These are phyloP conservation scores for Balearica regulorum DNA, from an alignment of 2,797 vertebrate genomes.

Conservation along the genomic window DNA sequence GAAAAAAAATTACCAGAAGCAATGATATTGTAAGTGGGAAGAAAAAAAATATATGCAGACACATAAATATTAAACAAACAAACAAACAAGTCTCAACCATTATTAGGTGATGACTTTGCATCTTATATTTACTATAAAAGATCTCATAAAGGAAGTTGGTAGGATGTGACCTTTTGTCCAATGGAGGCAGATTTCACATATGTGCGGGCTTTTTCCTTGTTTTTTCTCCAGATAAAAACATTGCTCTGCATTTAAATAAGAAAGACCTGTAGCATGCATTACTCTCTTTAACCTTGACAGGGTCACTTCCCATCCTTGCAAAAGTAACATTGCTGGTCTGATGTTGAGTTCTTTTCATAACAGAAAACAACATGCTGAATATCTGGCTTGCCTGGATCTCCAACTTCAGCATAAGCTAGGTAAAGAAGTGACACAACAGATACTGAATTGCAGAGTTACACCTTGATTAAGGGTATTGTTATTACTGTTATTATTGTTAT, in stretches of 20 bases:
- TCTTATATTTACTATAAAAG: neutral
- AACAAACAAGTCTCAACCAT: neutral
- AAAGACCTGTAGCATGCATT: neutral
- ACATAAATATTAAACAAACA: neutral
- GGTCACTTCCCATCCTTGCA: neutral
- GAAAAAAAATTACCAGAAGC: neutral
- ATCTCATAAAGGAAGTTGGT: neutral
- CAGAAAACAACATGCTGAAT: slow-evolving; percentile 19
- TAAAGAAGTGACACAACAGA: neutral
- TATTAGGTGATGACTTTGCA: neutral
- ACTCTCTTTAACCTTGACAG: neutral
- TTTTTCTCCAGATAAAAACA: neutral
- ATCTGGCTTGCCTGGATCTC: slow-evolving; percentile 11
- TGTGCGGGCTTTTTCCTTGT: neutral
- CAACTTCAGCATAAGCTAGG: neutral
- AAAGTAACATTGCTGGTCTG: neutral
- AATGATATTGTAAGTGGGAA: neutral
- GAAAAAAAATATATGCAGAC: neutral
- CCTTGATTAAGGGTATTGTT: neutral
- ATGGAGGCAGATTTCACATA: neutral
- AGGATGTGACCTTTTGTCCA: neutral
- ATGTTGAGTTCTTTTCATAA: slow-evolving; percentile 20
- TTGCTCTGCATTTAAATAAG: neutral
- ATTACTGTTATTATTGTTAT: neutral
- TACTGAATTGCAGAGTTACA: neutral